A percentile compares a stretch with the other conserved stretches of the same genome.
Conservation (phyloP, 2,888 invertebrate genomes). For the Octonoba sinensis region DNA sequence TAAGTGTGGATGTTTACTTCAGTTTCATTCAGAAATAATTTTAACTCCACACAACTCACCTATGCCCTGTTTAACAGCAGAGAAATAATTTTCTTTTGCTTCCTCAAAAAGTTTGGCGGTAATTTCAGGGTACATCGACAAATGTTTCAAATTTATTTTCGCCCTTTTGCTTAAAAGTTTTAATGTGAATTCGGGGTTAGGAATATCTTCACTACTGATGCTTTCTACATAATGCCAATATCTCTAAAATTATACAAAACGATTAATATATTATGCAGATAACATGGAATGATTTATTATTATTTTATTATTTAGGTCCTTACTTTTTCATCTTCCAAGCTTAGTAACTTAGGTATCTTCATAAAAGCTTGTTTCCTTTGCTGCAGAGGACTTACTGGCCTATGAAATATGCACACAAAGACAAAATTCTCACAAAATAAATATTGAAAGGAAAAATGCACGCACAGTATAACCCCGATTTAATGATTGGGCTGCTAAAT, state of each 20-base stretch:
- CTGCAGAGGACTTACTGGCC: conserved; percentile 33
- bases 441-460: too few species aligned
- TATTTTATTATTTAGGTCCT: neutral
- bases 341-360: neutral
- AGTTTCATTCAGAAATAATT: neutral
- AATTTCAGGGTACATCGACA: neutral
- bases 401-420: neutral
- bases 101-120: conserved; percentile 29
- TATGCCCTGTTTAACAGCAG: conserved; percentile 40
- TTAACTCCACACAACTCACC: conserved; percentile 12
- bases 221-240: conserved; percentile 45
- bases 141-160: conserved; percentile 22
- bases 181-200: conserved; percentile 19
- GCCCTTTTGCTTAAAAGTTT: conserved; percentile 27
- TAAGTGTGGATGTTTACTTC: neutral
- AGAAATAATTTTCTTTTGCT: conserved; percentile 31
- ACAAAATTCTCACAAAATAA: neutral
- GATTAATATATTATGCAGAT: neutral
- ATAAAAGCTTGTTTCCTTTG: conserved; percentile 22
- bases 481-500: too few species aligned
- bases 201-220: conserved; percentile 34
- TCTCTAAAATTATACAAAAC: conserved; percentile 16
- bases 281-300: neutral
- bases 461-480: too few species aligned
- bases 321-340: conserved; percentile 23